phyloP scores from a whole-genome alignment of 1,140 invertebrate genomes.

The Drosophila albomicans region DNA sequence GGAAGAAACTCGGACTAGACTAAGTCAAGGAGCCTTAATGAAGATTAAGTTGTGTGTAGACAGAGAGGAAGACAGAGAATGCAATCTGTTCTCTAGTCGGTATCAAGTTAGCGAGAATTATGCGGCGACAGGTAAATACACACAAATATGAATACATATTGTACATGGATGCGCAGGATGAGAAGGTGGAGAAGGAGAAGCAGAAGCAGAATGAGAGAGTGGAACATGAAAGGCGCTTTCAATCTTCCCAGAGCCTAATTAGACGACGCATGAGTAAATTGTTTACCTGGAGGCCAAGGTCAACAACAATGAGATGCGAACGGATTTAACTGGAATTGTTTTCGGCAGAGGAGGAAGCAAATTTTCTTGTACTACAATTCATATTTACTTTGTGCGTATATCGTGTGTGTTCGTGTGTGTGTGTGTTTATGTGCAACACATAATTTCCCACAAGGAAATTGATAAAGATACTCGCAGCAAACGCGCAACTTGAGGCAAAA shows the following conservation, averaged over 20 bases:
- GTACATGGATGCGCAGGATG: constrained; percentile 19
- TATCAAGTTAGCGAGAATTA: constrained; percentile 57
- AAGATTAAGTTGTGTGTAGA: constrained; percentile 58
- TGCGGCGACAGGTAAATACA: constrained; percentile 58
- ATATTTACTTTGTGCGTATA: constrained; percentile 47
- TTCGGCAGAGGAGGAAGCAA: constrained; percentile 37
- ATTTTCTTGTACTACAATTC: constrained; percentile 33
- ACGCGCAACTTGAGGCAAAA: constrained; percentile 44
- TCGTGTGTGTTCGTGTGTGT: constrained; percentile 37
- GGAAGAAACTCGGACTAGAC: constrained; percentile 8
- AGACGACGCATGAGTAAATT: constrained; percentile 64
- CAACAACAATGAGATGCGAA: constrained; percentile 60
- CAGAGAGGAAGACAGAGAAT: neutral
- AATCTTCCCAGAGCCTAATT: constrained; percentile 56
- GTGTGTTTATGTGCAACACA: constrained; percentile 38
- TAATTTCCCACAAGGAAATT: constrained; percentile 74
- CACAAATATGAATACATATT: constrained; percentile 58
- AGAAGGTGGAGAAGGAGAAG: constrained; percentile 15
- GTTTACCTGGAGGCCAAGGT: constrained; percentile 73
- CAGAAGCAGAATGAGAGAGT: constrained; percentile 7
- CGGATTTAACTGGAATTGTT: constrained; percentile 73
- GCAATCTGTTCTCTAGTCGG: constrained; percentile 3
- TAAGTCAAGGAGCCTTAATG: constrained; percentile 49
- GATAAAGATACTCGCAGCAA: constrained; percentile 38
- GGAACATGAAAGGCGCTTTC: constrained; percentile 46